Percentiles rank a stretch among this genome's conserved stretches.
Evolutionary conservation across 2,888 invertebrate species (phyloP).

Genomic region (Epirrita christyi): DNA sequence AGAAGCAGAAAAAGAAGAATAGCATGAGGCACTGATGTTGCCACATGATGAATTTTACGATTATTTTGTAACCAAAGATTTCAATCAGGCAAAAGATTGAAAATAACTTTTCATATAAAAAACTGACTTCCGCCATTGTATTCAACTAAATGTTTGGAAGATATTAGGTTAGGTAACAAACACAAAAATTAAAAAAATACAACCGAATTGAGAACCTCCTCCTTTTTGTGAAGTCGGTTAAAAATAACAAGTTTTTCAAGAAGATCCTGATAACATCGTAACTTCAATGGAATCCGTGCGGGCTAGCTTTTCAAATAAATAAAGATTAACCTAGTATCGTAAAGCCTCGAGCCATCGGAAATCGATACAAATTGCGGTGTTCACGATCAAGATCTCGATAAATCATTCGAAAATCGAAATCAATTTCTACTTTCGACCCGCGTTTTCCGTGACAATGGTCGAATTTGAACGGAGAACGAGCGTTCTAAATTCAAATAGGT

Average conservation of each 20-base stretch:
- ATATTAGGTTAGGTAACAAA: too few species aligned
- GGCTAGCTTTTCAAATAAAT: slow-evolving; percentile 31
- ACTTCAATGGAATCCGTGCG: slow-evolving; percentile 19
- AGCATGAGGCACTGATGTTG: too few species aligned
- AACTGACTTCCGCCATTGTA: too few species aligned
- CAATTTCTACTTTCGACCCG: slow-evolving; percentile 41
- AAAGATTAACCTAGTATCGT: slow-evolving; percentile 26
- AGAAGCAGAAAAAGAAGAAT: too few species aligned
- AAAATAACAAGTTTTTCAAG: not conserved
- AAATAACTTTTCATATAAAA: too few species aligned
- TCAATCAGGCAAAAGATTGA: too few species aligned
- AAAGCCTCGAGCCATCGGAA: slow-evolving; percentile 18
- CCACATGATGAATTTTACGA: too few species aligned
- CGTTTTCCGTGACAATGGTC: slow-evolving; percentile 67
- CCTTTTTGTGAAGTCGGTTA: too few species aligned
- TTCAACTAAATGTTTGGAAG: too few species aligned
- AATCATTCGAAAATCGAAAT: slow-evolving; percentile 40
- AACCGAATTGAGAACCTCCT: too few species aligned
- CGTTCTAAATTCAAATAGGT: slow-evolving; percentile 64
- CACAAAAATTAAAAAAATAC: too few species aligned
- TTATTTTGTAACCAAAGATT: too few species aligned
- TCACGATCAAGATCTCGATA: slow-evolving; percentile 40
- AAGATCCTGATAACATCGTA: slow-evolving; percentile 18
- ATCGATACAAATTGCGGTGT: slow-evolving; percentile 38
- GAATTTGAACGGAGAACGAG: slow-evolving; percentile 60